Conservation (phyloP, 2,113 vertebrate genomes). For the Catagonus wagneri region DNA sequence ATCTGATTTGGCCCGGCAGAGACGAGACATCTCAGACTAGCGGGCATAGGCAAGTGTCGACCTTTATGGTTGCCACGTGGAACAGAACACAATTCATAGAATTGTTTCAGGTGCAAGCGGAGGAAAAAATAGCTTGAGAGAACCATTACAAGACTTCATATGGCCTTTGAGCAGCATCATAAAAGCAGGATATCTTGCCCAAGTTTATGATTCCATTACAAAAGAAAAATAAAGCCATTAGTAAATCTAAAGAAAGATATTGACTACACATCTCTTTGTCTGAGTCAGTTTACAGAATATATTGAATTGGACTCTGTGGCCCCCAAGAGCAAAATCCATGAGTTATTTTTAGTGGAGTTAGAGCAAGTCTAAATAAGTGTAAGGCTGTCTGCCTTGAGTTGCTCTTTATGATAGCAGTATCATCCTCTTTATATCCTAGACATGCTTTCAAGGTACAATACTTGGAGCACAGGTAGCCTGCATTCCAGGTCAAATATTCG, state of each 20-base stretch:
- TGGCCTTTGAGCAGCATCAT: constrained; percentile 28
- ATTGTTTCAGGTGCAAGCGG: constrained; percentile 37
- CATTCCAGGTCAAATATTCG: constrained; percentile 20
- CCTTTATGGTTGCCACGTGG: background rate
- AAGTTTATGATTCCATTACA: constrained; percentile 68
- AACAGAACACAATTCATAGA: constrained; percentile 55
- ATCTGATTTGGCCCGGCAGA: background rate
- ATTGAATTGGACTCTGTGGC: constrained; percentile 54
- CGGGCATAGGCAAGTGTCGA: background rate
- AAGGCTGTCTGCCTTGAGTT: constrained; percentile 38
- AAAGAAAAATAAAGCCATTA: constrained; percentile 69
- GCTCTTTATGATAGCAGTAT: constrained; percentile 37
- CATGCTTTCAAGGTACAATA: constrained; percentile 3
- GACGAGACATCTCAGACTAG: constrained; percentile 1
- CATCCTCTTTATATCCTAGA: constrained; percentile 25
- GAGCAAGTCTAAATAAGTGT: constrained; percentile 28
- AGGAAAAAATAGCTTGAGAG: constrained; percentile 19
- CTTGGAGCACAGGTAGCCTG: constrained; percentile 25
- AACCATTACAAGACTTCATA: constrained; percentile 39
- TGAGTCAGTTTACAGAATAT: constrained; percentile 61
- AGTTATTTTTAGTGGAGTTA: constrained; percentile 55
- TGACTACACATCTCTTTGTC: constrained; percentile 51
- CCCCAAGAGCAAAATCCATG: constrained; percentile 53
- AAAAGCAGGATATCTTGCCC: constrained; percentile 54
- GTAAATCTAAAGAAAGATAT: constrained; percentile 63